Conservation (phyloP, 2,888 invertebrate species). For the Apomyelois bistriatella region DNA sequence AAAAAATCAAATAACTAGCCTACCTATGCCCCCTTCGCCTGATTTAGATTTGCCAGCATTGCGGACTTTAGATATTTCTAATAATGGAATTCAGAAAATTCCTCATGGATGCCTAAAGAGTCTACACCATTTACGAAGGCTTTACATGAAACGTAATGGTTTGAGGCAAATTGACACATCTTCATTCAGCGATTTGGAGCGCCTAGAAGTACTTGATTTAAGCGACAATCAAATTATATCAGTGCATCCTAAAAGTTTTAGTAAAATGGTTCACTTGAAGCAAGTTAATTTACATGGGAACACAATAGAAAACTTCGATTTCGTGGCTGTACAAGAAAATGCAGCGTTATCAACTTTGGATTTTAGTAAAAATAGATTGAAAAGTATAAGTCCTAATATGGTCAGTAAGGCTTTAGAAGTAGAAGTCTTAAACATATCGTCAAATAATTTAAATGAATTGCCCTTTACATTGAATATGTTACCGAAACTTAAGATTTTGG, state of each 20-base stretch:
- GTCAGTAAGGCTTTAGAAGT: constrained; percentile 83
- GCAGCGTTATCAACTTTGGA: constrained; percentile 83
- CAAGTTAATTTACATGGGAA: constrained; percentile 89
- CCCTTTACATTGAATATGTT: constrained; percentile 85
- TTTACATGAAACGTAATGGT: constrained; percentile 87
- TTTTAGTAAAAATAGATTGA: constrained; percentile 87
- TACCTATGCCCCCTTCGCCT: constrained; percentile 83
- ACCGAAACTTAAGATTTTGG: constrained; percentile 84
- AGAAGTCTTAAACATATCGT: constrained; percentile 87
- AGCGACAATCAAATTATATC: constrained; percentile 85
- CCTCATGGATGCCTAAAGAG: constrained; percentile 82
- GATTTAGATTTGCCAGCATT: constrained; percentile 86
- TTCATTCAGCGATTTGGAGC: constrained; percentile 84
- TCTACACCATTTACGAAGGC: constrained; percentile 82
- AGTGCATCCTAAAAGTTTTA: constrained; percentile 83
- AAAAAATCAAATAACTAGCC: constrained; percentile 83
- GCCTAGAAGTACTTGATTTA: constrained; percentile 86
- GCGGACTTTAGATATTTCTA: constrained; percentile 86
- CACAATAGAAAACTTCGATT: constrained; percentile 84
- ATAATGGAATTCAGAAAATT: constrained; percentile 86
- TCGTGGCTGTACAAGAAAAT: constrained; percentile 84
- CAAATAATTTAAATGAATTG: constrained; percentile 86
- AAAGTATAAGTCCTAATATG: constrained; percentile 82
- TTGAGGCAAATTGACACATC: constrained; percentile 84
- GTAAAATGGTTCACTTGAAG: constrained; percentile 81